Conservation (phyloP, 2,113 vertebrate genomes). For the Orientallactaga bullata region DNA sequence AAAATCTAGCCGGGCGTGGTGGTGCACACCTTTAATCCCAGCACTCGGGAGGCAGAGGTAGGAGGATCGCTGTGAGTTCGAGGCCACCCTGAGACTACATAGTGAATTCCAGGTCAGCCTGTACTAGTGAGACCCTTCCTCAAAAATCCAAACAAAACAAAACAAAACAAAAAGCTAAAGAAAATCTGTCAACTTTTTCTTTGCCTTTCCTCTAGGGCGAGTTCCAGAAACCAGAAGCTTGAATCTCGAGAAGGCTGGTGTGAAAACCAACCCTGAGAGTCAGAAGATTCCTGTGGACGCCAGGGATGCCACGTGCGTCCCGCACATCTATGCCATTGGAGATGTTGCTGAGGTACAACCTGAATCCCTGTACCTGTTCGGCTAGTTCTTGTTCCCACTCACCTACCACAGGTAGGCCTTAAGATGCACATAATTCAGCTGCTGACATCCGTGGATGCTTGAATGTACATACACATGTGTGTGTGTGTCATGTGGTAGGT, state of each 20-base stretch:
- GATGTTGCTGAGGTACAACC: constrained; percentile 92
- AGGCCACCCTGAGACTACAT: no score
- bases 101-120: no score
- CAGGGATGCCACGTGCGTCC: constrained; percentile 92
- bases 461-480: no score
- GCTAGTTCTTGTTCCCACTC: no score
- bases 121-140: no score
- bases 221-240: constrained; percentile 90
- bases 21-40: no score
- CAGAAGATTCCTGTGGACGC: constrained; percentile 93
- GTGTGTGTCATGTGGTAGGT: no score
- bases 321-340: constrained; percentile 94
- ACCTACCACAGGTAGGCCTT: background rate
- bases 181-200: background rate
- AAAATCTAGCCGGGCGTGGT: no score
- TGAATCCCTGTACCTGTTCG: background rate
- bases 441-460: background rate
- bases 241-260: constrained; percentile 90
- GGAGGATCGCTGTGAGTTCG: no score
- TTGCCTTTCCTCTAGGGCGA: constrained; percentile 88
- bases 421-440: background rate
- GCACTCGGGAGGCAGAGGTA: no score
- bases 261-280: constrained; percentile 88
- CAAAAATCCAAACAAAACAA: no score
- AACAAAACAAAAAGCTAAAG: background rate